These are phyloP conservation scores for Idaea straminata DNA, from an alignment of 2,888 invertebrate species.

Conservation along the genomic window DNA sequence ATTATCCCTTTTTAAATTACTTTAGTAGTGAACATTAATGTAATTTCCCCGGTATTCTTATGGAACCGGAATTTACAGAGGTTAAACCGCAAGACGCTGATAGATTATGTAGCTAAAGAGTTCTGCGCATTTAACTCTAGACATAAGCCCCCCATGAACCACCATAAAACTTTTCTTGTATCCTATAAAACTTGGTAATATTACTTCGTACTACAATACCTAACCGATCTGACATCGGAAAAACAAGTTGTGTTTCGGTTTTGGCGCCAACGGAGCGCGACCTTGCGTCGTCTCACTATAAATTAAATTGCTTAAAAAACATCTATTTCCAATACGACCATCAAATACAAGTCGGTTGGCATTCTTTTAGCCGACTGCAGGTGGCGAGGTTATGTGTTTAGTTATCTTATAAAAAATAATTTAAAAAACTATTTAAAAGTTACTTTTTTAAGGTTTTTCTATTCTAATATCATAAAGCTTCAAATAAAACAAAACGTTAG, in stretches of 20 bases:
- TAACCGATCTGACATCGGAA: slow-evolving; percentile 16
- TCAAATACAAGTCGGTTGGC: slow-evolving; percentile 43
- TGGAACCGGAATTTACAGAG: no score
- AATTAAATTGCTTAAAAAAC: slow-evolving; percentile 59
- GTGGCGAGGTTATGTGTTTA: slow-evolving; percentile 7
- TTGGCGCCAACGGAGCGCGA: slow-evolving; percentile 42
- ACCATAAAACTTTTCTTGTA: neutral
- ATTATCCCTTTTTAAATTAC: no score
- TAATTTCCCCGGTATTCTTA: no score
- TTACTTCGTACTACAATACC: slow-evolving; percentile 13
- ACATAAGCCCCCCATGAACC: neutral
- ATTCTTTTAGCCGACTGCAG: slow-evolving; percentile 29
- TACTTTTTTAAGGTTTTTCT: neutral
- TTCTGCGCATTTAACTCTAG: neutral
- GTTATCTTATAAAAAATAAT: neutral
- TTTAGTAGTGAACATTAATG: no score
- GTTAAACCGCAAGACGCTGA: neutral
- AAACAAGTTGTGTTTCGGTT: slow-evolving; percentile 41
- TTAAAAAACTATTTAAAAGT: neutral
- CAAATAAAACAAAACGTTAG: no score
- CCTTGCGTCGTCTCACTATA: slow-evolving; percentile 57
- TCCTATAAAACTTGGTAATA: neutral
- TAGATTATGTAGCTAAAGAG: neutral
- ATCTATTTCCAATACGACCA: slow-evolving; percentile 53
- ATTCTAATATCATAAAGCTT: no score